Base-by-base conservation (phyloP, 2,888 invertebrate species). In the Deilephila porcellus region DNA sequence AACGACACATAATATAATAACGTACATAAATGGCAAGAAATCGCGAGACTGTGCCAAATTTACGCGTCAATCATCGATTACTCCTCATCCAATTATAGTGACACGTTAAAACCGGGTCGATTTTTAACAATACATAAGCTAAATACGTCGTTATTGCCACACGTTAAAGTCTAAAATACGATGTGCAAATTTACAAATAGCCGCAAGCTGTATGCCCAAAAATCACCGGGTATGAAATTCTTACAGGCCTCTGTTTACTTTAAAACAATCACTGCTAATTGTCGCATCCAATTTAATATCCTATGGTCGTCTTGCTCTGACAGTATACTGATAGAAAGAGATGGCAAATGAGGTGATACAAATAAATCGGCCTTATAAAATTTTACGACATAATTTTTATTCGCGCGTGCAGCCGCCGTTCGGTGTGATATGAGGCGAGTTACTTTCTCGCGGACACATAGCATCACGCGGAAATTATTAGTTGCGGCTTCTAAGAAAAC, bases 321-420 rank as follows among this genome's bases (percentile, higher is more conserved):
- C 56, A 17, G 1, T 60, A 60, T 70, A 29, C 14, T 62, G 80
- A 74, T 76, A n/a, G 82, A 89, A 80, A 60, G 86, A 81, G 89
- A 88, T 56, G 71, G 75, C 20, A 71, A 74, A 79, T 73, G 75
- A 82, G 79, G 88, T 86, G 89, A 87, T 89, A 88, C 85, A 88
- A 82, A 87, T 88, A 88, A 90, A 90, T 85, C 83, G 85, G 86
- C 86, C 87, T 81, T 88, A 88, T 91, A 87, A 93, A 91, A 86
- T 91, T 93, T 92, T 88, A 93, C 89, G 93, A 92, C 81, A 77
- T 85, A 86, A 88, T 83, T 79, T 63, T 32, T 56, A 29, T 80
- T 74, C 17, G 74, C 73, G 72, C 74, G 76, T 77, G 83, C 76
- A 73, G 45, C 34, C 74, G 79, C 79, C 77, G 81, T 79, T 77